A percentile compares a stretch with the other conserved stretches of the same genome.
These are phyloP conservation scores for Nomia melanderi DNA, from an alignment of 1,140 invertebrate species.

Conservation along the genomic window DNA sequence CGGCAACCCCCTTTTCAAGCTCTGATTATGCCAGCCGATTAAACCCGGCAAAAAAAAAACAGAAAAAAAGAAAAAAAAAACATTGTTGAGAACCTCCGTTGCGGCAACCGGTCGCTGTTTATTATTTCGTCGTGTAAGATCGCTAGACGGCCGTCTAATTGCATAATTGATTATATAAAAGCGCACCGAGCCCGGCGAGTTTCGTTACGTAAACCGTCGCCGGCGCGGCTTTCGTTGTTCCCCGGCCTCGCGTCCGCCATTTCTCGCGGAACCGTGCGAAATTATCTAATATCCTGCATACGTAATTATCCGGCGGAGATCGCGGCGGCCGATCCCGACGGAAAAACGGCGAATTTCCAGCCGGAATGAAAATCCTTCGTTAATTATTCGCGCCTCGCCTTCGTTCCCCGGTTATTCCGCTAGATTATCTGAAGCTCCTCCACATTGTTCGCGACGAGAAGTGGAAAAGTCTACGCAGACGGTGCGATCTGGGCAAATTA, in stretches of 20 bases:
- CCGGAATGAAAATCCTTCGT: neutral
- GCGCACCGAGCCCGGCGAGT: neutral
- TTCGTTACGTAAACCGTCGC: neutral
- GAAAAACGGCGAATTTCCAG: neutral
- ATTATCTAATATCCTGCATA: constrained; percentile 48
- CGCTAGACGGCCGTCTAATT: constrained; percentile 1
- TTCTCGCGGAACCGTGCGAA: constrained; percentile 36
- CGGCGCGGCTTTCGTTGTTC: neutral
- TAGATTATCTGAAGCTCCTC: too few species aligned
- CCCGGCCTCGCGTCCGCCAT: neutral
- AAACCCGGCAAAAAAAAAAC: constrained; percentile 14
- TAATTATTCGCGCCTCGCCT: too few species aligned
- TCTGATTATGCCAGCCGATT: too few species aligned
- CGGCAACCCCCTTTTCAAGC: neutral
- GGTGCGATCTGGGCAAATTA: too few species aligned
- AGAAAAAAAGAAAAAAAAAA: too few species aligned
- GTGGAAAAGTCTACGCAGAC: too few species aligned
- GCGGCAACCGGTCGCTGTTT: neutral
- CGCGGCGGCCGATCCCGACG: neutral
- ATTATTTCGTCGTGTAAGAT: constrained; percentile 24
- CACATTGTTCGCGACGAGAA: too few species aligned
- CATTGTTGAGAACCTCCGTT: too few species aligned
- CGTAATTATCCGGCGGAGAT: constrained; percentile 23
- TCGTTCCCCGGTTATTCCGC: too few species aligned
- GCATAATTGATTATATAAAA: constrained; percentile 44